These are phyloP conservation scores for Siphamia tubifer DNA, from an alignment of 2,113 vertebrate species.

Conservation along the genomic window DNA sequence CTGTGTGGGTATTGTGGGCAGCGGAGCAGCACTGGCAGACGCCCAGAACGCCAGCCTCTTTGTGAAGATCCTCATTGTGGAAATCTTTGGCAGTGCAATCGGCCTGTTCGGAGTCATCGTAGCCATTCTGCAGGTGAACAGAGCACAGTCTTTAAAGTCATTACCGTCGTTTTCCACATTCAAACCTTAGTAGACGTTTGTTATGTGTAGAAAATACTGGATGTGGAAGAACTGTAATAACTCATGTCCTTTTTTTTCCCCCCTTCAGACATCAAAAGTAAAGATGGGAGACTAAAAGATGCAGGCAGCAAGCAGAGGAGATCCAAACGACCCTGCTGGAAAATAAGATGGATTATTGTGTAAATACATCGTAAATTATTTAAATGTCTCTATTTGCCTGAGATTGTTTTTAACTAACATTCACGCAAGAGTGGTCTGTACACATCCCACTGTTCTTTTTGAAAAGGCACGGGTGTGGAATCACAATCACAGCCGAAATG, in stretches of 20 bases:
- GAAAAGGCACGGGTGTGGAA: constrained; percentile 18
- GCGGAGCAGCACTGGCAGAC: constrained; percentile 94
- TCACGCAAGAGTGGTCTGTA: constrained; percentile 60
- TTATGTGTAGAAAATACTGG: neutral
- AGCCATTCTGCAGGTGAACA: constrained; percentile 94
- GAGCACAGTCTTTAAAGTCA: neutral
- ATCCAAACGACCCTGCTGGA: constrained; percentile 57
- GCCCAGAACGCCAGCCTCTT: constrained; percentile 97
- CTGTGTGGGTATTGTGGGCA: constrained; percentile 97
- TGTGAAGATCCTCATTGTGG: constrained; percentile 98
- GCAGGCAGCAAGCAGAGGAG: constrained; percentile 16
- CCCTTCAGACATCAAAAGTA: constrained; percentile 96
- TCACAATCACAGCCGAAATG: neutral
- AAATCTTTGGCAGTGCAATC: constrained; percentile 98
- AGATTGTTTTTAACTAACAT: constrained; percentile 76
- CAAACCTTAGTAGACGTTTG: neutral
- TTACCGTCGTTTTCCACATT: neutral
- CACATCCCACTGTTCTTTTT: constrained; percentile 44
- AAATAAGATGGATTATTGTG: constrained; percentile 73
- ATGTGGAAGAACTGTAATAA: neutral
- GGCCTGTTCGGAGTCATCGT: constrained; percentile 98
- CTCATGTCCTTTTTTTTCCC: constrained; percentile 6
- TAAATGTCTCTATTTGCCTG: constrained; percentile 78
- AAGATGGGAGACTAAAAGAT: constrained; percentile 94
- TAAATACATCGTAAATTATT: constrained; percentile 87